Base-by-base conservation (phyloP, 2,888 invertebrate genomes). In the Ochlodes sylvanus region DNA sequence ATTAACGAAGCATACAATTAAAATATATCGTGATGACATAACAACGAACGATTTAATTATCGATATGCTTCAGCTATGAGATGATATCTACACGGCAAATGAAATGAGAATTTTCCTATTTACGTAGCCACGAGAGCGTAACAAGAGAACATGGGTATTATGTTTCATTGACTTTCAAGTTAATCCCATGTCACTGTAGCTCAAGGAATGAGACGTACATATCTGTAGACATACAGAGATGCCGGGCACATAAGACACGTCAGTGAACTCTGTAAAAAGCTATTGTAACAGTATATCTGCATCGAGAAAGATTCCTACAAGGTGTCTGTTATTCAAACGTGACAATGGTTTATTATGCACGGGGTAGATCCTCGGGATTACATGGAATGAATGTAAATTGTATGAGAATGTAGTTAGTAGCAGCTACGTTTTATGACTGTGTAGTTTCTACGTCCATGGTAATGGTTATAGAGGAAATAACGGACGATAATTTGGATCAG, bases 41-140 rank as follows among this genome's bases (percentile, higher is more conserved):
- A 84, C 77, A 78, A 73, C 70, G 74, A 78, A 80, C 83, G 78
- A 84, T 83, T 83, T 83, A 77, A 75, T 79, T 77, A 77, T 83
- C 68, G 41, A 65, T 73, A 89, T 84, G 86, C 73, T 72, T 78
- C 77, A 68, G 34, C 60, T 77, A 78, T 76, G 75, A 74, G 82
- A 81, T 81, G 78, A 77, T 84, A 86, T 85, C 83, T 79, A 69
- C 71, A 71, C 76, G 79, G 77, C 80, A 85, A 88, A 88, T 87
- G 83, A 86, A 84, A 86, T 86, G 82, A 82, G 81, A 85, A 82
- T 85, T 83, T 85, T 80, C 78, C 78, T 81, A 86, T 87, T 83
- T 87, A 76, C 77, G 80, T 77, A 79, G 75, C 73, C 82, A 81
- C 73, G 85, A 85, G 85, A 88, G 84, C 87, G 87, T 86, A 69